phyloP scores from a whole-genome alignment of 2,888 invertebrate genomes.

The Dolomedes plantarius region DNA sequence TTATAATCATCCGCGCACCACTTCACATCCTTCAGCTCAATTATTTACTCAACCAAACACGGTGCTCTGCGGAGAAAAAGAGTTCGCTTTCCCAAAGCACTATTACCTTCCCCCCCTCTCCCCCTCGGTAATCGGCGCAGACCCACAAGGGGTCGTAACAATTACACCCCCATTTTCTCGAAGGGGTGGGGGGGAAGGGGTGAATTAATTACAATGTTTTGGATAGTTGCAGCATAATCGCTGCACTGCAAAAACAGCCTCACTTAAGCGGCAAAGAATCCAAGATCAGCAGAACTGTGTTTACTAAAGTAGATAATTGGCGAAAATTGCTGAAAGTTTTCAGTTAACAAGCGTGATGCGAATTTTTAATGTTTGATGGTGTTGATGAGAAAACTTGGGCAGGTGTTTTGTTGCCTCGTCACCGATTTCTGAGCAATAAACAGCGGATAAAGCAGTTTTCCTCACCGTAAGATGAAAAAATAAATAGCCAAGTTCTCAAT shows the following conservation, averaged over 20 bases:
- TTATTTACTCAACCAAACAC: not conserved
- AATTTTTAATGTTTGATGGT: too few relatives aligned
- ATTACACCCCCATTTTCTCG: not conserved
- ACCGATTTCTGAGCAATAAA: too few relatives aligned
- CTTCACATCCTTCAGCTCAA: not conserved
- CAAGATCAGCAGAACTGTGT: not conserved
- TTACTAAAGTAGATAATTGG: not conserved
- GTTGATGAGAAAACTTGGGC: too few relatives aligned
- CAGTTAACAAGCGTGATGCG: too few relatives aligned
- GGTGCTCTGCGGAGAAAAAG: not conserved
- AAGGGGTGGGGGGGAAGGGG: not conserved
- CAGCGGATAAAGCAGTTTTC: too few relatives aligned
- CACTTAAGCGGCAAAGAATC: not conserved
- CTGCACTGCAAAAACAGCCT: not conserved
- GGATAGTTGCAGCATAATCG: not conserved
- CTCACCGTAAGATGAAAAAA: too few relatives aligned
- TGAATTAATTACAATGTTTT: slow-evolving; percentile 1
- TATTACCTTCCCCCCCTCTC: not conserved
- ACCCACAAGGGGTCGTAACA: not conserved
- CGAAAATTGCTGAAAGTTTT: too few relatives aligned
- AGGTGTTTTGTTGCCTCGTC: too few relatives aligned
- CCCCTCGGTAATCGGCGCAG: not conserved
- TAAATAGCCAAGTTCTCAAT: too few relatives aligned
- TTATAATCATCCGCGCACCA: too few relatives aligned
- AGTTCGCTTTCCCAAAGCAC: not conserved